Conservation (phyloP, 1,140 invertebrate species). For the Drosophila bocki region DNA sequence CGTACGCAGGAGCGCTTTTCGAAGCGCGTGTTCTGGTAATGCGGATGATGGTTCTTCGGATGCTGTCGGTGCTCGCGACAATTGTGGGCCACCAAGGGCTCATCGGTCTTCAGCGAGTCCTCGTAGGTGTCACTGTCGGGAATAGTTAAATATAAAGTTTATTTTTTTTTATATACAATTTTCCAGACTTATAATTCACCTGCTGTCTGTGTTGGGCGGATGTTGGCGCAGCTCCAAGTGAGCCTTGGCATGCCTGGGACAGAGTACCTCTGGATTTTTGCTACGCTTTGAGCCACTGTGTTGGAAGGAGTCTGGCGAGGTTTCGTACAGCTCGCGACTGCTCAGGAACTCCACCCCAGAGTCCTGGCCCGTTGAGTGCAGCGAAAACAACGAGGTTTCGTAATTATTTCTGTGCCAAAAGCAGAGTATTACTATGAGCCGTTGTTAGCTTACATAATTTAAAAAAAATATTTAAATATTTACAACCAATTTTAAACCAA, state of each 20-base stretch:
- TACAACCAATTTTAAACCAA: not conserved
- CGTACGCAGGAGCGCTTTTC: slow-evolving; percentile 77
- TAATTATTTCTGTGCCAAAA: slow-evolving; percentile 61
- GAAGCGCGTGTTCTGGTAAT: slow-evolving; percentile 81
- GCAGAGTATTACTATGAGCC: not conserved
- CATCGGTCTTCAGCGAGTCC: slow-evolving; percentile 87
- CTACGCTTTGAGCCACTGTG: slow-evolving; percentile 63
- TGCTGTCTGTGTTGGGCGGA: slow-evolving; percentile 67
- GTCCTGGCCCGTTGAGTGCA: slow-evolving; percentile 92
- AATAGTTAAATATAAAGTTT: too few relatives aligned
- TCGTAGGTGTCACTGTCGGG: slow-evolving; percentile 88
- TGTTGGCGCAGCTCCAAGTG: slow-evolving; percentile 68
- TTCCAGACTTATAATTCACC: slow-evolving; percentile 17
- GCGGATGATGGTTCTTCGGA: slow-evolving; percentile 52
- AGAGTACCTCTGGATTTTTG: slow-evolving; percentile 63
- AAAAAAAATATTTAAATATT: not conserved
- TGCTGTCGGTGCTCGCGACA: slow-evolving; percentile 84
- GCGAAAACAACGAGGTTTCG: slow-evolving; percentile 90
- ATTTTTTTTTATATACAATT: too few relatives aligned
- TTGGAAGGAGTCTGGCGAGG: slow-evolving; percentile 88
- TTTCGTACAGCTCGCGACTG: slow-evolving; percentile 87
- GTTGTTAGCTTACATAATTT: not conserved
- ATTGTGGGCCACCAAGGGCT: slow-evolving; percentile 70
- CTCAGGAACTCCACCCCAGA: slow-evolving; percentile 88
- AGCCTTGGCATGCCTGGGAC: slow-evolving; percentile 76